Evolutionary conservation across 2,113 vertebrate genomes (phyloP), one percentile per base, ranked within the genome.

Genomic region (Arvicanthis niloticus): DNA sequence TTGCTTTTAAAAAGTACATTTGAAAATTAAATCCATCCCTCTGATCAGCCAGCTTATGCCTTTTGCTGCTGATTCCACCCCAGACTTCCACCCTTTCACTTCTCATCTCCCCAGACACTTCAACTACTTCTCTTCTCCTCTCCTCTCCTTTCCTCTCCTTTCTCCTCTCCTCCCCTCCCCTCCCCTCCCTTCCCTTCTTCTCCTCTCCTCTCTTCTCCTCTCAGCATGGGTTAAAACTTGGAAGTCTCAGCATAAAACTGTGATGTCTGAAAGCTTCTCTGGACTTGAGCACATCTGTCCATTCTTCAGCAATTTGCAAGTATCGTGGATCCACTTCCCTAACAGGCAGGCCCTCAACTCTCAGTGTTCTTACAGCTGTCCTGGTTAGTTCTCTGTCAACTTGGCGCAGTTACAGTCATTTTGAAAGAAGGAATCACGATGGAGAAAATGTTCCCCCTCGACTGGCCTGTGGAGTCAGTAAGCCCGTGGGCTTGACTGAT

Each of bases 1-100:
- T 62, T 58, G 80, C 37, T 58, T 82, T 51, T 70, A 75, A 95
- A 95, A 94, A 45, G 70, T 80, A 88, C 40, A 16, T 45, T 75
- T 72, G 29, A 78, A 72, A 88, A 81, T 91, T 51, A 75, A 70
- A 84, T 7, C 78, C 51, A 3, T 48, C 77, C 77, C n/a, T 81
- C 60, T 0, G 67, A 2, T 29, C 17, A 42, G 40, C 76, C 34
- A 15, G 3, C 48, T 81, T 42, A 0, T 62, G 37, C 48, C 26
- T 62, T 82, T 58, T n/a, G 29, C 40, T 60, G 12, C 48, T 42
- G 58, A 62, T 58, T 37, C 45, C 16, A 2, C 22, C 80, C 40
- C 37, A 3, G 10, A 16, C 37, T n/a, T 51, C 24, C 37, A 78
- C 73, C 56, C 34, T 53, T 82, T 37, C 72, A 24, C 37, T 53